Conservation (phyloP, 2,113 vertebrate genomes). For the Ammodramus savannarum region DNA sequence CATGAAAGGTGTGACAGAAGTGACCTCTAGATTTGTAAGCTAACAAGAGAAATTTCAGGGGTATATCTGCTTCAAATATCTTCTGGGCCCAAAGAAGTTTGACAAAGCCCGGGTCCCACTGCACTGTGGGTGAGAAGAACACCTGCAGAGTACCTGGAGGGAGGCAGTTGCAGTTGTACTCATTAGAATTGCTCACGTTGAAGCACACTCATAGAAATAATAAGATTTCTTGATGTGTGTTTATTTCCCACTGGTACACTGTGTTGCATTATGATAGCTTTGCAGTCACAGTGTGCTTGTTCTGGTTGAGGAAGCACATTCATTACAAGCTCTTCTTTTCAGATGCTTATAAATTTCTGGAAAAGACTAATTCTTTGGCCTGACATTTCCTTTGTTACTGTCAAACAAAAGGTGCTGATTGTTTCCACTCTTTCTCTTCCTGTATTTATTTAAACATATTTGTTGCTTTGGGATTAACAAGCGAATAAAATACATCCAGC, state of each 20-base stretch:
- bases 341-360: conserved; percentile 35
- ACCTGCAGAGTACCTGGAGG: not conserved
- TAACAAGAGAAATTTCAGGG: not conserved
- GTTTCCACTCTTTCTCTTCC: not conserved
- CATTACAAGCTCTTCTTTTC: conserved; percentile 41
- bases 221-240: conserved; percentile 55
- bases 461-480: not conserved
- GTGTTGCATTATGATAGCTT: conserved; percentile 31
- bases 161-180: conserved; percentile 5
- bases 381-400: conserved; percentile 17
- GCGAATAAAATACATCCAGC: not conserved
- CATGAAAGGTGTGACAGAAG: not conserved
- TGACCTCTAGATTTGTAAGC: not conserved
- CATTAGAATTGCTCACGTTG: conserved; percentile 55
- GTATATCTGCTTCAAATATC: not conserved
- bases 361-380: conserved; percentile 13
- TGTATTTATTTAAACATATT: not conserved
- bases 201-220: conserved; percentile 51
- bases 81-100: not conserved
- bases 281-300: conserved; percentile 15
- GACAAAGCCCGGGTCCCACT: not conserved
- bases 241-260: conserved; percentile 58
- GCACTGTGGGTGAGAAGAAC: not conserved
- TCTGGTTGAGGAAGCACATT: conserved; percentile 57
- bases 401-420: not conserved